These are phyloP conservation scores for Volucella bombylans DNA, from an alignment of 2,888 invertebrate genomes.

Conservation along the genomic window DNA sequence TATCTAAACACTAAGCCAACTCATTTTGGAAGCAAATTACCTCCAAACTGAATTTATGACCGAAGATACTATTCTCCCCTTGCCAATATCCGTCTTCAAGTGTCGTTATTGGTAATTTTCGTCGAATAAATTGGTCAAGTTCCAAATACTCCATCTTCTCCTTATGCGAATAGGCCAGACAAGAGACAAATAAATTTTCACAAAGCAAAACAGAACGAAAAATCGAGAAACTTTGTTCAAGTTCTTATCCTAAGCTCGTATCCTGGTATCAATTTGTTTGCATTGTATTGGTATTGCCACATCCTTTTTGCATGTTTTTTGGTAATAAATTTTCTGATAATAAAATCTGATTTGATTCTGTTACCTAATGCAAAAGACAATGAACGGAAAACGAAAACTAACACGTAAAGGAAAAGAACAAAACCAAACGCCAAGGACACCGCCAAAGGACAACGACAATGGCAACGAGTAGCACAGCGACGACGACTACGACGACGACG, in stretches of 20 bases:
- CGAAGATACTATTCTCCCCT: not conserved
- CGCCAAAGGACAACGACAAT: not conserved
- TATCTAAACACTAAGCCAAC: not conserved
- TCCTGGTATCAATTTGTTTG: constrained; percentile 30
- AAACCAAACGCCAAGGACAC: not conserved
- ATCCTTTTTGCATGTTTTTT: constrained; percentile 59
- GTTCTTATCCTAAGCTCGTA: not conserved
- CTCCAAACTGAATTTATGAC: not conserved
- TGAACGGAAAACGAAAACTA: not conserved
- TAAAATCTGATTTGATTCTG: constrained; percentile 54
- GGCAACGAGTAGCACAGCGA: constrained; percentile 7
- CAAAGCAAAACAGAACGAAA: not conserved
- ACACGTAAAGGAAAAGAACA: not conserved
- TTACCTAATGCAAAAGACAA: constrained; percentile 52
- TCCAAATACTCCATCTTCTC: constrained; percentile 17
- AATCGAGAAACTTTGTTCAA: not conserved
- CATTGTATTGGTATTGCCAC: constrained; percentile 14
- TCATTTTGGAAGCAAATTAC: constrained; percentile 8
- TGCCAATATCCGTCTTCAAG: constrained; percentile 15
- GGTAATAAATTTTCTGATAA: constrained; percentile 56
- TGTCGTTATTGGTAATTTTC: constrained; percentile 25
- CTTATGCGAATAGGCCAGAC: not conserved
- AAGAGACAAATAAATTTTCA: not conserved
- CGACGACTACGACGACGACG: constrained; percentile 12
- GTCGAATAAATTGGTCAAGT: constrained; percentile 30